A percentile compares a stretch with the other conserved stretches of the same genome.
phyloP scores from a whole-genome alignment of 2,888 invertebrate species.

The Eurytoma adleriae region DNA sequence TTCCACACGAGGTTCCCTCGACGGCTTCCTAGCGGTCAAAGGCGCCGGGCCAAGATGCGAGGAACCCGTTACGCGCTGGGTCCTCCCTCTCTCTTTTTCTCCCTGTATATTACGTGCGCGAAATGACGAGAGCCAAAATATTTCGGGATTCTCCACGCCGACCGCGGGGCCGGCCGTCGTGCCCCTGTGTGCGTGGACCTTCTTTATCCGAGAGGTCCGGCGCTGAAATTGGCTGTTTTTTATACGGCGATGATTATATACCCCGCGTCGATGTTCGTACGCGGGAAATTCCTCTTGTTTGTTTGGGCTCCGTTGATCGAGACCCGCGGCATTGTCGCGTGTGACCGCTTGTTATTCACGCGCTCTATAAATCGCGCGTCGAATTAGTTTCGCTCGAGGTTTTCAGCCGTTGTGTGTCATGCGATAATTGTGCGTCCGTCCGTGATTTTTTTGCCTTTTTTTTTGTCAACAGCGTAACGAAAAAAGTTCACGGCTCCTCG shows the following conservation, averaged over 20 bases:
- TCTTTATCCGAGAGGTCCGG: constrained; percentile 2
- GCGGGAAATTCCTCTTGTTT: constrained; percentile 41
- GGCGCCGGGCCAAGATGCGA: constrained; percentile 16
- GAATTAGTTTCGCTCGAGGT: neutral
- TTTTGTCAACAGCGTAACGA: too few species aligned
- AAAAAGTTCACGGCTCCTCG: too few species aligned
- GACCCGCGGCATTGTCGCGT: constrained; percentile 4
- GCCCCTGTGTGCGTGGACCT: neutral
- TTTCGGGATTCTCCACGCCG: constrained; percentile 22
- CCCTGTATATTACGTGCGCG: neutral
- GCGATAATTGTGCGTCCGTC: neutral
- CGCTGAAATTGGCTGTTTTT: constrained; percentile 28
- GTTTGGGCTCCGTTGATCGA: neutral
- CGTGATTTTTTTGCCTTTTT: too few species aligned
- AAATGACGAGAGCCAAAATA: constrained; percentile 24
- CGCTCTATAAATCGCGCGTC: constrained; percentile 5
- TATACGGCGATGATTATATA: constrained; percentile 22
- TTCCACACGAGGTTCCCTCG: too few species aligned
- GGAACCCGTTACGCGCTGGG: constrained; percentile 19
- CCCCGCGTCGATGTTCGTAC: neutral
- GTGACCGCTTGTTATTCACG: neutral
- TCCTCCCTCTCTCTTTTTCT: neutral
- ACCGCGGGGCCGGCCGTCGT: neutral
- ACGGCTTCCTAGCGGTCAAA: constrained; percentile 6
- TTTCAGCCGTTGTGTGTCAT: neutral